Evolutionary conservation across 2,888 invertebrate genomes (phyloP).

Genomic region (Pachycephus smyrnensis): DNA sequence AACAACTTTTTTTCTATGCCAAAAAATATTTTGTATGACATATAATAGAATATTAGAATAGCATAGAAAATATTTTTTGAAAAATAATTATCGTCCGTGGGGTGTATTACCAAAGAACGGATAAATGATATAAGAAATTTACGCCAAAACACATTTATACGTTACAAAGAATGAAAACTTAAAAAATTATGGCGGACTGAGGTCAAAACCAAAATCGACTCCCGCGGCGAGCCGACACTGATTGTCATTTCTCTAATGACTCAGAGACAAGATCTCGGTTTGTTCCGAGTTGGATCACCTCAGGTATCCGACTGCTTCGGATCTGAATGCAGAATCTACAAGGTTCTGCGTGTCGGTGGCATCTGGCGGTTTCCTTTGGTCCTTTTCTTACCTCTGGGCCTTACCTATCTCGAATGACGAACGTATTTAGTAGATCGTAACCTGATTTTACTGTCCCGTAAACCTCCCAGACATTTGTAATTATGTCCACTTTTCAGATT

Average conservation of each 20-base stretch:
- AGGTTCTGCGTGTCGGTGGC: slow-evolving; percentile 43
- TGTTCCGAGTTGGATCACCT: slow-evolving; percentile 18
- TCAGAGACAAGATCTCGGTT: slow-evolving; percentile 55
- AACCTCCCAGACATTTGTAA: slow-evolving; percentile 32
- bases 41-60: too few relatives aligned
- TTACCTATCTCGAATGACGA: slow-evolving; percentile 10
- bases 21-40: too few relatives aligned
- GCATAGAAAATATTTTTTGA: not conserved
- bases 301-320: slow-evolving; percentile 10
- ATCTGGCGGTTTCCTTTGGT: slow-evolving; percentile 34
- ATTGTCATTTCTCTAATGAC: slow-evolving; percentile 61
- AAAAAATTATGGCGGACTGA: not conserved
- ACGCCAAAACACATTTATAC: not conserved
- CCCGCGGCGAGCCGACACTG: slow-evolving; percentile 40
- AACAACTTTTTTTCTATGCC: too few relatives aligned
- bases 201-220: slow-evolving; percentile 20
- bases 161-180: not conserved
- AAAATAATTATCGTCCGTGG: not conserved
- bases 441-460: slow-evolving; percentile 34
- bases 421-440: slow-evolving; percentile 38
- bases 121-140: not conserved
- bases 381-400: not conserved
- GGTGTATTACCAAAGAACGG: too few relatives aligned
- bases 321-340: slow-evolving; percentile 49
- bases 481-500: slow-evolving; percentile 31